A percentile compares a stretch with the other conserved stretches of the same genome.
phyloP scores from a whole-genome alignment of 2,888 invertebrate genomes.

The Callimorpha dominula region DNA sequence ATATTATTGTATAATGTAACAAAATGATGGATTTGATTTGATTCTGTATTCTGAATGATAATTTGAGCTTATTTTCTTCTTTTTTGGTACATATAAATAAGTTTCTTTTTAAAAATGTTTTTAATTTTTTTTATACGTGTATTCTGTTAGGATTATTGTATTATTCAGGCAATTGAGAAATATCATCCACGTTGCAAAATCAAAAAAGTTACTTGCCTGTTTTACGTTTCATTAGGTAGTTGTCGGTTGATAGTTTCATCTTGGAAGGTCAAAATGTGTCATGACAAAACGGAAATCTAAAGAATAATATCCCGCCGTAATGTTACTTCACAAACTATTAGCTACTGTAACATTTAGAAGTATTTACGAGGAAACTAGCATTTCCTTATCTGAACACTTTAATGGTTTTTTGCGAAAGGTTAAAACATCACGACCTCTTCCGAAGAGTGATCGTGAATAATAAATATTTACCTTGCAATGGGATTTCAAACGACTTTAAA shows the following conservation, averaged over 20 bases:
- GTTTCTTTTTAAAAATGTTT: too few species aligned
- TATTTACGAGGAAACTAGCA: conserved; percentile 27
- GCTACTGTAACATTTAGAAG: conserved; percentile 11
- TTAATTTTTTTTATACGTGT: too few species aligned
- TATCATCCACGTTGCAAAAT: neutral
- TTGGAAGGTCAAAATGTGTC: neutral
- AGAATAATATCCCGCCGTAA: neutral
- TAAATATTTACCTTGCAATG: conserved; percentile 48
- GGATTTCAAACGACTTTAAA: conserved; percentile 41
- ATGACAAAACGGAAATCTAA: neutral
- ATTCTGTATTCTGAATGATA: too few species aligned
- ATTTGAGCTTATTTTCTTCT: too few species aligned
- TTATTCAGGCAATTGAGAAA: too few species aligned
- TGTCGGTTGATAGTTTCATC: neutral
- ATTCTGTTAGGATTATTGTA: too few species aligned
- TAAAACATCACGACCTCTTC: conserved; percentile 38
- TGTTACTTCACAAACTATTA: neutral
- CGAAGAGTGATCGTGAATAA: conserved; percentile 47
- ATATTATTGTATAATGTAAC: too few species aligned
- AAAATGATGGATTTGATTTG: too few species aligned
- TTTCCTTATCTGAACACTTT: conserved; percentile 38
- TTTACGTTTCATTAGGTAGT: neutral
- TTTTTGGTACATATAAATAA: too few species aligned
- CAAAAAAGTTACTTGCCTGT: neutral
- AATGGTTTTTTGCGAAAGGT: conserved; percentile 37